Evolutionary conservation across 2,888 invertebrate genomes (phyloP), one percentile per base, ranked within the genome.

Genomic region (Lepidocyrtoides sp.): DNA sequence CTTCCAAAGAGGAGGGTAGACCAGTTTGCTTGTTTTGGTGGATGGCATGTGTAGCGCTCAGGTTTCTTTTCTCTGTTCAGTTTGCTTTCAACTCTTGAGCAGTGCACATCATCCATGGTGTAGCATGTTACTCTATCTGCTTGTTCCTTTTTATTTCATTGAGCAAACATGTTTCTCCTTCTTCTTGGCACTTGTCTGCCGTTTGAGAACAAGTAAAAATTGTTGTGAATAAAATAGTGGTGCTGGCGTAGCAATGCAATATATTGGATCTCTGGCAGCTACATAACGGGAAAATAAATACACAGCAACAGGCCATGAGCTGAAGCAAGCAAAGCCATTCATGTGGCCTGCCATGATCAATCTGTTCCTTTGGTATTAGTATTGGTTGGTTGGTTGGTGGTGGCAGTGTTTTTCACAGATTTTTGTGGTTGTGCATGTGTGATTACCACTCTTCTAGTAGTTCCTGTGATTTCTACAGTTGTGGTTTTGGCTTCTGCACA

Each of bases 71-170:
- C 41, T 69, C 69, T 36, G 41, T 12, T 69, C 69, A 69, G 69
- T 69, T 69, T 41, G 69, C 69, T 69, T 69, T 69, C 69, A 69
- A 69, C 69, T 69, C 69, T 69, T 17, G 69, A 69, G 69, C 69
- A 36, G 69, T 69, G 69, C 17, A 12, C 69, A 69, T 20, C 8
- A 12, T 2, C 29, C n/a, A n/a, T n/a, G n/a, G n/a, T n/a, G n/a
- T n/a, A n/a, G 66, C 17, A 63, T 20, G 57, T 4, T 48, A 12
- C 17, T 20, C 20, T 57, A n/a, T 57, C 2, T 10, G 10, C 51
- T 4, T 57, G 20, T 3, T 12, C 4, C 5, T 57, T 20, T 57
- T 57, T 10, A 2, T 20, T 17, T 57, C 23, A 17, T 17, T 20
- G 7, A 48, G 14, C 48, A 48, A 48, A 48, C 7, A 48, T 7